Conservation (phyloP, 2,797 vertebrate species). For the Poeciliopsis gracilis region DNA sequence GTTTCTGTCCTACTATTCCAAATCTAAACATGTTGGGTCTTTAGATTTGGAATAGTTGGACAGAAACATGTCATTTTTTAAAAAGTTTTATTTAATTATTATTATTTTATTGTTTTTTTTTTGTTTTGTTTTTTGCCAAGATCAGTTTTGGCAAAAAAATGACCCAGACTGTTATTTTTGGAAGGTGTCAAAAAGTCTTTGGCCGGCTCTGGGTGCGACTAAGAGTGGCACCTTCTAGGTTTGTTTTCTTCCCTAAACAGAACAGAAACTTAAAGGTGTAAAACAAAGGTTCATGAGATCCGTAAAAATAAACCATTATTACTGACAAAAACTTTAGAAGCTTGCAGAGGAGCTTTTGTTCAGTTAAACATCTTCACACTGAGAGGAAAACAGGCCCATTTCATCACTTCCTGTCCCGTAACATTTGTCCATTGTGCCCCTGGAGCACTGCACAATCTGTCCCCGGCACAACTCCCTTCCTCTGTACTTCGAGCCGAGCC, state of each 20-base stretch:
- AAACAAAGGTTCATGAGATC: neutral
- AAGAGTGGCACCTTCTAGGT: neutral
- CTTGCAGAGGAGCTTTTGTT: neutral
- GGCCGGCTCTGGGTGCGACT: neutral
- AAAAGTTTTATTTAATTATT: too few species aligned
- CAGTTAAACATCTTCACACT: slow-evolving; percentile 23
- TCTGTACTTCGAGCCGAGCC: slow-evolving; percentile 22
- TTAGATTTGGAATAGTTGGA: too few species aligned
- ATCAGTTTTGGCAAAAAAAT: too few species aligned
- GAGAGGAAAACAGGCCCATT: slow-evolving; percentile 19
- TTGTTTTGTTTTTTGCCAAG: too few species aligned
- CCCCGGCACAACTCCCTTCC: slow-evolving; percentile 69
- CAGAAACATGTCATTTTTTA: too few species aligned
- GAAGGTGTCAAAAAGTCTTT: too few species aligned
- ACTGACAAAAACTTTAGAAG: neutral
- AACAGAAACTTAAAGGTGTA: neutral
- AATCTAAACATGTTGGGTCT: too few species aligned
- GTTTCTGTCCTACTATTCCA: neutral
- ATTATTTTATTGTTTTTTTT: too few species aligned
- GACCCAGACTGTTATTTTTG: too few species aligned
- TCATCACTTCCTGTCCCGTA: slow-evolving; percentile 59
- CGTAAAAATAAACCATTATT: neutral
- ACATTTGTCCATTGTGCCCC: slow-evolving; percentile 62
- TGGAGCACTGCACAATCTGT: slow-evolving; percentile 50
- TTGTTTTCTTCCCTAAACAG: neutral